Percentiles rank a stretch among this genome's conserved stretches.
These are phyloP conservation scores for Spea multiplicata DNA, from an alignment of 2,113 vertebrate species.

Conservation along the genomic window DNA sequence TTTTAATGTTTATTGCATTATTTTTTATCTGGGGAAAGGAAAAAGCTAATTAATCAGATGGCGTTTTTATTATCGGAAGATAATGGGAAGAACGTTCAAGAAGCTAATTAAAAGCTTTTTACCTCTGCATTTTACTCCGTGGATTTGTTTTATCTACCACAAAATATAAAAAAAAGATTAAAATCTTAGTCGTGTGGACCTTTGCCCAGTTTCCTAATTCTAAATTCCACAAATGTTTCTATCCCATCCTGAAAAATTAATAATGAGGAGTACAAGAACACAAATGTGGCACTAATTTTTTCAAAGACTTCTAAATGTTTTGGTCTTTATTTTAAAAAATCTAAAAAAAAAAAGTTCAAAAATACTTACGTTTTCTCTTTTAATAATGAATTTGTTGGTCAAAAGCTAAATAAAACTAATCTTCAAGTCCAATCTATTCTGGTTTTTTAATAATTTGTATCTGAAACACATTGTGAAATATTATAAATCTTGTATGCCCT, in stretches of 20 bases:
- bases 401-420: not conserved
- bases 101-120: not conserved
- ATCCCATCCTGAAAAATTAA: too few relatives aligned
- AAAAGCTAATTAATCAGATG: conserved; percentile 28
- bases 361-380: not conserved
- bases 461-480: not conserved
- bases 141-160: not conserved
- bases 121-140: not conserved
- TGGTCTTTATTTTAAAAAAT: too few relatives aligned
- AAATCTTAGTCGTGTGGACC: too few relatives aligned
- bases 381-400: not conserved
- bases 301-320: too few relatives aligned
- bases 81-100: not conserved
- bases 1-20: conserved; percentile 31
- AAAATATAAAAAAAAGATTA: not conserved
- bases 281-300: too few relatives aligned
- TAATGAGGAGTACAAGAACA: too few relatives aligned
- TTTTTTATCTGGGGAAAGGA: not conserved
- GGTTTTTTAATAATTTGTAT: not conserved
- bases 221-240: too few relatives aligned
- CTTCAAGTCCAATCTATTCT: too few relatives aligned
- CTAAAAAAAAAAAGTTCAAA: too few relatives aligned
- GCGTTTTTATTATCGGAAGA: conserved; percentile 16
- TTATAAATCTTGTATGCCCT: not conserved
- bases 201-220: too few relatives aligned